These are phyloP conservation scores for Cephus runcator DNA, from an alignment of 2,888 invertebrate species.

Conservation along the genomic window DNA sequence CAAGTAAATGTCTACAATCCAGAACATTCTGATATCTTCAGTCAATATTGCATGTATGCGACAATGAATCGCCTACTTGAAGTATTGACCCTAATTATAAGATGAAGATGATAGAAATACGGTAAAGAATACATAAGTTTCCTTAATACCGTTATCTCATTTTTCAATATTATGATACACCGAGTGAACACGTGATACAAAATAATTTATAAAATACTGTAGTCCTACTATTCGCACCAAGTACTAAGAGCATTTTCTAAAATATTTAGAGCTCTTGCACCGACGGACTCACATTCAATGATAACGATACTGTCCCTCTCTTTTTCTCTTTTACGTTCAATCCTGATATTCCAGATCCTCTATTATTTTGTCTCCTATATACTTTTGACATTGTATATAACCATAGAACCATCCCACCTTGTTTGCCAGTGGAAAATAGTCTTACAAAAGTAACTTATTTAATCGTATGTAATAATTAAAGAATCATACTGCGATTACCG, in stretches of 20 bases:
- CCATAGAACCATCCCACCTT: too few species aligned
- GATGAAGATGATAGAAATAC: not conserved
- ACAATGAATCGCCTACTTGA: not conserved
- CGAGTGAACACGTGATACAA: constrained; percentile 21
- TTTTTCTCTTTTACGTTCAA: too few species aligned
- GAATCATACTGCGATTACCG: too few species aligned
- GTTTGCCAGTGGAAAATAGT: too few species aligned
- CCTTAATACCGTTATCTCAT: not conserved
- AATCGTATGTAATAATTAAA: too few species aligned
- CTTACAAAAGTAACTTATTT: too few species aligned
- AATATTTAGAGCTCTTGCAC: not conserved
- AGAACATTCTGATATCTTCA: not conserved
- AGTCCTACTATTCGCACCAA: constrained; percentile 25
- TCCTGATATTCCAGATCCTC: too few species aligned
- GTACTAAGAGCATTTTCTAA: constrained; percentile 17
- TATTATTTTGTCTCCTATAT: too few species aligned
- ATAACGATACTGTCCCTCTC: not conserved
- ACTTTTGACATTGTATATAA: too few species aligned
- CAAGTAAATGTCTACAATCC: not conserved
- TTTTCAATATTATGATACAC: not conserved
- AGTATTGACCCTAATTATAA: not conserved
- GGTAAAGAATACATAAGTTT: not conserved
- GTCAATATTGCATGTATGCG: not conserved
- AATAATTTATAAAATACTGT: constrained; percentile 39
- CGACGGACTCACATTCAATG: not conserved